A percentile compares a stretch with the other conserved stretches of the same genome.
Evolutionary conservation across 2,113 vertebrate species (phyloP).

Genomic region (Grus americana): DNA sequence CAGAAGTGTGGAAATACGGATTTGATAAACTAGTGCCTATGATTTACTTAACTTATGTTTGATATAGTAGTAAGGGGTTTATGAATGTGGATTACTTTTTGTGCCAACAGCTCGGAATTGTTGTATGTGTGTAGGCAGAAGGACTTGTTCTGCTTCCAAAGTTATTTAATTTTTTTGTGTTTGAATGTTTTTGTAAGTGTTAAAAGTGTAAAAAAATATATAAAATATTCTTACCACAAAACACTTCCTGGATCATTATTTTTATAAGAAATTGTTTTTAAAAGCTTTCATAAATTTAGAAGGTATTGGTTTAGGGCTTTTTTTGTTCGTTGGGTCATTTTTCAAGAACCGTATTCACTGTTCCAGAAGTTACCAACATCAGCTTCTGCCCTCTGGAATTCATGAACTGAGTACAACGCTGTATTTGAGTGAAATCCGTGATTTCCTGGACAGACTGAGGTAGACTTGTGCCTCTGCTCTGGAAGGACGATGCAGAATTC

Average conservation of each 20-base stretch:
- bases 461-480: not conserved
- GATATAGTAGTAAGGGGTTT: conserved; percentile 80
- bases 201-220: conserved; percentile 77
- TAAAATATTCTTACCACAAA: conserved; percentile 82
- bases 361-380: not conserved
- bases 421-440: not conserved
- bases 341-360: not conserved
- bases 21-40: conserved; percentile 97
- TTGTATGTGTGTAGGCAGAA: conserved; percentile 86
- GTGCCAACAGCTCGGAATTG: conserved; percentile 87
- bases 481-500: not conserved
- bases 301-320: not conserved
- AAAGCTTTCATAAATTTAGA: conserved; percentile 12
- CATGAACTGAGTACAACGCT: not conserved
- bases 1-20: conserved; percentile 74
- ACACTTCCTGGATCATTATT: conserved; percentile 60
- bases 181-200: conserved; percentile 86
- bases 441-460: not conserved
- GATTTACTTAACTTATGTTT: conserved; percentile 89
- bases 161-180: conserved; percentile 84
- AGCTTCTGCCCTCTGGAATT: conserved; percentile 22
- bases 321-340: not conserved
- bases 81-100: conserved; percentile 87
- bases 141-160: conserved; percentile 81
- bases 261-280: conserved; percentile 59